Percentiles rank a stretch among this genome's conserved stretches.
phyloP scores from a whole-genome alignment of 2,113 vertebrate genomes.

The Atractosteus spatula region DNA sequence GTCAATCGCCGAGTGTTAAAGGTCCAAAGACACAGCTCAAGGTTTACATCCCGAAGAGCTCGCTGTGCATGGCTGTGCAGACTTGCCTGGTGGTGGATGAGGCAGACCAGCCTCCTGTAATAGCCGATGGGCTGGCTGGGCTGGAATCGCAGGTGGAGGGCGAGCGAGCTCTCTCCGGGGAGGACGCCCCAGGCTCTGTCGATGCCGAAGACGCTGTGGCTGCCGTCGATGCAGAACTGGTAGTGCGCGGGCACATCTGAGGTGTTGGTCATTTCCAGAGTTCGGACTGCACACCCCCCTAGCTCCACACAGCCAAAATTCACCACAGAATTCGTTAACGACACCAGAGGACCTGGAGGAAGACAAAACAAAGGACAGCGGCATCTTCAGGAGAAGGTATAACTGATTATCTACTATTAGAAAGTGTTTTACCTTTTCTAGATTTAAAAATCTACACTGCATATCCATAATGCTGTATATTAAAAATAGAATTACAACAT shows the following conservation, averaged over 20 bases:
- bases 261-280: conserved; percentile 72
- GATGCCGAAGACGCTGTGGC: conserved; percentile 81
- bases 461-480: too few relatives aligned
- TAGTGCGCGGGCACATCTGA: conserved; percentile 67
- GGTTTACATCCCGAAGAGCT: too few relatives aligned
- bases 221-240: conserved; percentile 79
- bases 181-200: conserved; percentile 69
- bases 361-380: neutral
- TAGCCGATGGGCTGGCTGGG: conserved; percentile 72
- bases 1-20: too few relatives aligned
- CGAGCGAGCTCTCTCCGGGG: conserved; percentile 49
- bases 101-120: conserved; percentile 77
- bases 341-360: conserved; percentile 72
- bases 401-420: too few relatives aligned
- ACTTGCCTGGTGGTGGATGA: conserved; percentile 83
- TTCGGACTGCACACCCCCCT: conserved; percentile 40
- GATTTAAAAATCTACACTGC: too few relatives aligned
- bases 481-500: too few relatives aligned
- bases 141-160: conserved; percentile 67
- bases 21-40: too few relatives aligned
- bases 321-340: conserved; percentile 63
- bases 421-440: too few relatives aligned
- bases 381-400: neutral
- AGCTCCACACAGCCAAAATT: conserved; percentile 75
- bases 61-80: too few relatives aligned